Evolutionary conservation across 2,113 vertebrate genomes (phyloP), one percentile per base, ranked within the genome.

Genomic region (Apteryx owenii): DNA sequence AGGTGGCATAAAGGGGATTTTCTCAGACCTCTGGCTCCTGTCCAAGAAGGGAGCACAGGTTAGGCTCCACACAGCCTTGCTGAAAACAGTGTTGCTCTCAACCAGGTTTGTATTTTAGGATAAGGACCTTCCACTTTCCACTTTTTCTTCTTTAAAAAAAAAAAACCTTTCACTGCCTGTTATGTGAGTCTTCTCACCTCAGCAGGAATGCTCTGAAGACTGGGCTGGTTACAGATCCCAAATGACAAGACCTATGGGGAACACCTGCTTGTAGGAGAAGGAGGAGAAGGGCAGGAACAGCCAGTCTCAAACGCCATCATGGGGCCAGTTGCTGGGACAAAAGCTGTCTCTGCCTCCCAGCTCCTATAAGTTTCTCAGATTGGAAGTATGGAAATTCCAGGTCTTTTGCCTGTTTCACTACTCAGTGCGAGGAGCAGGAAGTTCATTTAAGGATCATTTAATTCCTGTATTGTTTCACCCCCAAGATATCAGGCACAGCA

Each of bases 201-300:
- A 8, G 13, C 53, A 54, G 53, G 53, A 54, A 54, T 7, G 13
- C 53, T 54, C 53, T 28, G 53, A 28, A 28, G 25, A 54, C 26
- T 14, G 13, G 26, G 53, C 23, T 1, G 0, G 33, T 91, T 26
- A 22, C 19, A 85, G 25, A 40, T 48, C 28, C 25, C 60, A 89
- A n/a, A 31, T 0, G 5, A 51, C 2, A 69, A 62, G 18, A 17
- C 11, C 44, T 38, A 0, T 1, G 12, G 23, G 18, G 50, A 61
- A 10, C 16, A 71, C 2, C 3, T 0, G 0, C 15, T 40, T 3
- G 2, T 3, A 31, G 3, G 23, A 33, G 48, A 80, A 72, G 80
- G 13, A 42, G n/a, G 36, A 26, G 50, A 64, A 17, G 2, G 2
- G 5, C 0, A 1, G 31, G 18, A 25, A 70, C 0, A 4, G 56